Conservation (phyloP, 92 coral and sea anemone genomes). For the Bergia sp. region DNA sequence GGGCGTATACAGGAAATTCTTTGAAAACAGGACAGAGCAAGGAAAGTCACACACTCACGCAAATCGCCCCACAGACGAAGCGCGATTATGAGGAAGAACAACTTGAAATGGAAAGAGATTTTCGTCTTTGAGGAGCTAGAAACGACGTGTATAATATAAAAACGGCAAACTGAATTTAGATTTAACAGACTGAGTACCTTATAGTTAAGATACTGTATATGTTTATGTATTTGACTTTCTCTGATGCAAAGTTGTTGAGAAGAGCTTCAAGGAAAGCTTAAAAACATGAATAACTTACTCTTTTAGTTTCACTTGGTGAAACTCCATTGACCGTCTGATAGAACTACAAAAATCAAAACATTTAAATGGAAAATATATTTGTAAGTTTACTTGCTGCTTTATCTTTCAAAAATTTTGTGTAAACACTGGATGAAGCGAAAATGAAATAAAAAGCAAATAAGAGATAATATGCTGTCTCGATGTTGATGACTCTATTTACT, state of each 20-base stretch:
- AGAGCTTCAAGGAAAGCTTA: background rate
- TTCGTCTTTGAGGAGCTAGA: background rate
- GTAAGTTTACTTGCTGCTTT: background rate
- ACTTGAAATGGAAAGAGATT: background rate
- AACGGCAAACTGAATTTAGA: background rate
- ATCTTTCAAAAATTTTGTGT: background rate
- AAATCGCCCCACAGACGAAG: slow-evolving; percentile 29
- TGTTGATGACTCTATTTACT: background rate
- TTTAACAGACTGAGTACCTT: background rate
- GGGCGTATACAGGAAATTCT: slow-evolving; percentile 41
- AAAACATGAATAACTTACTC: no score
- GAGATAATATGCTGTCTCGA: background rate
- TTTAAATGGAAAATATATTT: background rate
- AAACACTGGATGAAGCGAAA: background rate
- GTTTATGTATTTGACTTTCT: background rate
- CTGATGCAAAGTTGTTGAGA: background rate
- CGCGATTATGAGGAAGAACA: slow-evolving; percentile 1
- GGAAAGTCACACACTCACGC: slow-evolving; percentile 33
- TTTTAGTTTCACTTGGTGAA: background rate
- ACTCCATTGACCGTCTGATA: background rate
- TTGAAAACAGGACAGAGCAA: slow-evolving; percentile 27
- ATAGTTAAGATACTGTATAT: background rate
- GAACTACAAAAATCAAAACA: background rate
- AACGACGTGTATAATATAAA: background rate
- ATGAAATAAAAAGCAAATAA: no score